Base-by-base conservation (phyloP, 1,140 invertebrate species). In the Asbolus verrucosus region DNA sequence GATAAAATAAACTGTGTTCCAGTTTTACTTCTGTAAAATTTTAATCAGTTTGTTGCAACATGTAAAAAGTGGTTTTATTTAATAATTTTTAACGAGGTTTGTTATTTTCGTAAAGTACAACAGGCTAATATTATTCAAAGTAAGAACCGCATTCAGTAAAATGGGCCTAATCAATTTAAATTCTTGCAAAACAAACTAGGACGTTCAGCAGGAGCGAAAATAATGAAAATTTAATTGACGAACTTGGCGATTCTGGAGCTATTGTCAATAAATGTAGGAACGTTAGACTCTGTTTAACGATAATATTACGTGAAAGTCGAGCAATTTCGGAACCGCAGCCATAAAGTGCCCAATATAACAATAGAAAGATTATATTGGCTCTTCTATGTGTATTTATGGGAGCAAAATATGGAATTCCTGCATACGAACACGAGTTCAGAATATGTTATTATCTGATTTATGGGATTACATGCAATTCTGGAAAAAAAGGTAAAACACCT, bases 311-410 rank as follows among this genome's bases (percentile, higher is more conserved):
- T 62, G 60, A 38, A 63, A 38, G 19, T 62, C 36, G 33, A 18
- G 39, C 61, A 27, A 63, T 63, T 63, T 38, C 61, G 18, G 65
- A 54, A 39, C 43, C 61, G 24, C 62, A 46, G 69, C 60, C 71
- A 69, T 73, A 73, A 73, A 73, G 62, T 69, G 68, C 41, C 67
- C 71, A 46, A 73, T 73, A 73, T 73, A 73, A 73, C 71, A 73
- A 73, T 70, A 60, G 71, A 73, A 73, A 73, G 71, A 73, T 73
- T 70, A 73, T 66, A 66, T 67, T 70, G 67, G 67, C 61, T 70
- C 54, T 62, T 69, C 43, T 66, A 46, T 66, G 43, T 67, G 63
- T 73, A 73, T 70, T 70, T 70, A 70, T 73, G 63, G 63, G 36
- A 43, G 38, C 67, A 69, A 69, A 73, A 73, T 73, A 73, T 67